A percentile compares a stretch with the other conserved stretches of the same genome.
These are phyloP conservation scores for Choristoneura rosaceana DNA, from an alignment of 2,888 invertebrate genomes.

Conservation along the genomic window DNA sequence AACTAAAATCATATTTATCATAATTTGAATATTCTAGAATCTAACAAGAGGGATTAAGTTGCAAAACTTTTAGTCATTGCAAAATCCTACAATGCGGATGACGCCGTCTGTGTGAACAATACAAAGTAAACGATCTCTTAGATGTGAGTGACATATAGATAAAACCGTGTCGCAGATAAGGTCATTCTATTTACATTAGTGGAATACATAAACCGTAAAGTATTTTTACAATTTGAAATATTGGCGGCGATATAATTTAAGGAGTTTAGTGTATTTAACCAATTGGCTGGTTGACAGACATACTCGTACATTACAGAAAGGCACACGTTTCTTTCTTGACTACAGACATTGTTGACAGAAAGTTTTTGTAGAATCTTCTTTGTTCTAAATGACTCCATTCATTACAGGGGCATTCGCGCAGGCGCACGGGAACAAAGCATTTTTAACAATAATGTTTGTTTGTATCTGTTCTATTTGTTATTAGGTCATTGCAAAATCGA, in stretches of 20 bases:
- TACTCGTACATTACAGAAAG: neutral
- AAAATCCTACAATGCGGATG: constrained; percentile 15
- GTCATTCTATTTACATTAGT: constrained; percentile 14
- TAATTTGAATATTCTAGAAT: neutral
- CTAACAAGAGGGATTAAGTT: neutral
- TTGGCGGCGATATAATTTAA: neutral
- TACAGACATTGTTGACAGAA: neutral
- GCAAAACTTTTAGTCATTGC: constrained; percentile 16
- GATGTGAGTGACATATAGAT: constrained; percentile 25
- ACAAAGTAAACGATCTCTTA: constrained; percentile 25
- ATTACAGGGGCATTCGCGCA: neutral
- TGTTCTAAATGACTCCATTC: neutral
- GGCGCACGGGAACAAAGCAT: neutral
- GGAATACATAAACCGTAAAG: constrained; percentile 9
- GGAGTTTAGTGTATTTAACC: neutral
- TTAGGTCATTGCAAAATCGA: neutral
- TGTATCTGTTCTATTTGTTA: neutral
- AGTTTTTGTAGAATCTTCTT: neutral
- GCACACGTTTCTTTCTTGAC: neutral
- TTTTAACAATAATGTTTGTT: neutral
- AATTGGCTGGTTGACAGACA: too few relatives aligned
- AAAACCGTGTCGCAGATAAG: constrained; percentile 21
- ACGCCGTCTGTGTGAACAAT: constrained; percentile 15
- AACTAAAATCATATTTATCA: neutral
- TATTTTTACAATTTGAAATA: constrained; percentile 1